A percentile compares a stretch with the other conserved stretches of the same genome.
These are phyloP conservation scores for Acanthisitta chloris DNA, from an alignment of 2,113 vertebrate species.

Conservation along the genomic window DNA sequence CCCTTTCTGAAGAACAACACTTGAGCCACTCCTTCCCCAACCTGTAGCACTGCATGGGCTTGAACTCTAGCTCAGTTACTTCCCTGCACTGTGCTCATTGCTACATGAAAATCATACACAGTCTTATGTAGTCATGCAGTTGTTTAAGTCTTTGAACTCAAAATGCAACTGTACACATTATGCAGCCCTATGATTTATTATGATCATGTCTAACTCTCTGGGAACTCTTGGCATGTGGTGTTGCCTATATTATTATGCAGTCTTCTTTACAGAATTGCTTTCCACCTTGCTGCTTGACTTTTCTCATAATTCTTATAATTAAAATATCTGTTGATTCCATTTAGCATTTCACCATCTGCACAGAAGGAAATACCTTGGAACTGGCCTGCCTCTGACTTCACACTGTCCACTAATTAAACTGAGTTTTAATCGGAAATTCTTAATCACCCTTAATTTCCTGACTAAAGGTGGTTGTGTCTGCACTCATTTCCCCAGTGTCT, in stretches of 20 bases:
- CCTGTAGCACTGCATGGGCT: no score
- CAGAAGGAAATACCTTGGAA: constrained; percentile 10
- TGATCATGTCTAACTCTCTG: background rate
- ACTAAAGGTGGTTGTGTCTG: background rate
- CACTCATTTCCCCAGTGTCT: background rate
- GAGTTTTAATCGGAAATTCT: background rate
- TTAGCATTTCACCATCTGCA: constrained; percentile 31
- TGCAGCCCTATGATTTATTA: background rate
- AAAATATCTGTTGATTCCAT: constrained; percentile 34
- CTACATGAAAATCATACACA: background rate
- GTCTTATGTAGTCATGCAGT: background rate
- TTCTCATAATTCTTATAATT: background rate
- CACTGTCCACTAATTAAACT: constrained; percentile 44
- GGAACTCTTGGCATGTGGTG: background rate
- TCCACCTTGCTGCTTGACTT: background rate
- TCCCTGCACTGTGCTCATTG: background rate
- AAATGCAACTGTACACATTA: background rate
- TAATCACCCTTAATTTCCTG: constrained; percentile 46
- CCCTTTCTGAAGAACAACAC: no score
- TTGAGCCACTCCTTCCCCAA: no score
- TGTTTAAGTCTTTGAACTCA: background rate
- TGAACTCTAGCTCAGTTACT: background rate
- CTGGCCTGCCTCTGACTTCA: background rate
- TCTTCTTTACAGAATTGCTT: background rate
- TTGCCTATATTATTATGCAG: background rate